A percentile compares a stretch with the other conserved stretches of the same genome.
These are phyloP conservation scores for Chauna torquata DNA, from an alignment of 2,113 vertebrate genomes.

Conservation along the genomic window DNA sequence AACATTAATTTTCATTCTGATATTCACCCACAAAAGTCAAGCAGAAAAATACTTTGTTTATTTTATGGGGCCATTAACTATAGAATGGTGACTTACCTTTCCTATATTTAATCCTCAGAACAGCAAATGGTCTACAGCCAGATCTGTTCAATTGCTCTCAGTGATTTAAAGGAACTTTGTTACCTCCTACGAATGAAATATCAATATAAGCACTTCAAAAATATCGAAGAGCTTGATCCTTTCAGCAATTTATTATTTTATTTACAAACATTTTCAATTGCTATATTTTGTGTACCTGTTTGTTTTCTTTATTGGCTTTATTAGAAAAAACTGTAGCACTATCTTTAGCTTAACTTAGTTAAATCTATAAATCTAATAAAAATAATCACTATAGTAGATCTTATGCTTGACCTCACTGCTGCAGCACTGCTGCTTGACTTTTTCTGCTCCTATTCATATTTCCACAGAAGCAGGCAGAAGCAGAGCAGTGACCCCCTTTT, in stretches of 20 bases:
- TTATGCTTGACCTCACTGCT: neutral
- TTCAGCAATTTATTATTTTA: neutral
- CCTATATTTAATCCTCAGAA: neutral
- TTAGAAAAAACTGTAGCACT: neutral
- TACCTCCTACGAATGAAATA: neutral
- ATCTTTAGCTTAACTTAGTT: neutral
- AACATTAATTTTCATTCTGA: neutral
- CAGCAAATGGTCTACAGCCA: neutral
- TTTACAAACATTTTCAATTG: neutral
- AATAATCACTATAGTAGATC: neutral
- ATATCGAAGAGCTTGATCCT: neutral
- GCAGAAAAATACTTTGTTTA: neutral
- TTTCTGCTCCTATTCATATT: neutral
- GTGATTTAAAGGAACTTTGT: neutral
- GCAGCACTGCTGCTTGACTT: neutral
- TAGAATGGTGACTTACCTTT: neutral
- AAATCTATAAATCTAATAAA: neutral
- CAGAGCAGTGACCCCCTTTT: neutral
- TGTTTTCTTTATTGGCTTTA: neutral
- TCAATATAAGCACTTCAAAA: neutral
- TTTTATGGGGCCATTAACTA: neutral
- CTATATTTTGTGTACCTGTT: neutral
- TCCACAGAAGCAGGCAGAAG: neutral
- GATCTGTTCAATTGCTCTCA: neutral
- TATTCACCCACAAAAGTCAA: neutral